Conservation (phyloP, 1,140 invertebrate species). For the Holcopasites calliopsidis region DNA sequence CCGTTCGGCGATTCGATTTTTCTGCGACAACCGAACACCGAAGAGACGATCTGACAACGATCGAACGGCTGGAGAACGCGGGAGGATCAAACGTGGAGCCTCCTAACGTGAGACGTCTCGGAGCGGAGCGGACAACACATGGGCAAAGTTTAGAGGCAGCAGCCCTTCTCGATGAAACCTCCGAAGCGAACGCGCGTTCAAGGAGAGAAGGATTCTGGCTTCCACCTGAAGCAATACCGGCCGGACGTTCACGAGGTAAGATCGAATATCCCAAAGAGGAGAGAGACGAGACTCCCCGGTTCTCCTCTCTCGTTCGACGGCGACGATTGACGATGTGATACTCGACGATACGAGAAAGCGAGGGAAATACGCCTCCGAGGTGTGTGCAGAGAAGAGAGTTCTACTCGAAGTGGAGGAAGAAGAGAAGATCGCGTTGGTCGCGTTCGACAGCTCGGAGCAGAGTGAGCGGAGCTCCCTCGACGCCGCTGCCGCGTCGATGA, state of each 20-base stretch:
- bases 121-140: neutral
- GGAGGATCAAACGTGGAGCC: neutral
- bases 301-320: slow-evolving; percentile 14
- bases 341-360: slow-evolving; percentile 32
- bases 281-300: neutral
- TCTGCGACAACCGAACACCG: neutral
- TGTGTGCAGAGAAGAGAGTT: neutral
- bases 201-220: neutral
- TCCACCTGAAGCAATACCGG: neutral
- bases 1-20: too few species aligned
- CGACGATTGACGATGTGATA: neutral
- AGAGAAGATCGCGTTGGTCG: slow-evolving; percentile 55
- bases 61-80: neutral
- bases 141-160: too few species aligned
- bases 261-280: slow-evolving; percentile 1
- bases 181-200: neutral
- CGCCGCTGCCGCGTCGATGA: slow-evolving; percentile 50
- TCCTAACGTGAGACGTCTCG: neutral
- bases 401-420: slow-evolving; percentile 19
- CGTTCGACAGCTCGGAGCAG: slow-evolving; percentile 72
- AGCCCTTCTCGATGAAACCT: slow-evolving; percentile 2
- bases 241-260: slow-evolving; percentile 11
- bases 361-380: slow-evolving; percentile 8
- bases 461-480: slow-evolving; percentile 63
- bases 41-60: neutral